A percentile compares a stretch with the other conserved stretches of the same genome.
phyloP scores from a whole-genome alignment of 2,888 invertebrate genomes.

The Portevinia maculata region DNA sequence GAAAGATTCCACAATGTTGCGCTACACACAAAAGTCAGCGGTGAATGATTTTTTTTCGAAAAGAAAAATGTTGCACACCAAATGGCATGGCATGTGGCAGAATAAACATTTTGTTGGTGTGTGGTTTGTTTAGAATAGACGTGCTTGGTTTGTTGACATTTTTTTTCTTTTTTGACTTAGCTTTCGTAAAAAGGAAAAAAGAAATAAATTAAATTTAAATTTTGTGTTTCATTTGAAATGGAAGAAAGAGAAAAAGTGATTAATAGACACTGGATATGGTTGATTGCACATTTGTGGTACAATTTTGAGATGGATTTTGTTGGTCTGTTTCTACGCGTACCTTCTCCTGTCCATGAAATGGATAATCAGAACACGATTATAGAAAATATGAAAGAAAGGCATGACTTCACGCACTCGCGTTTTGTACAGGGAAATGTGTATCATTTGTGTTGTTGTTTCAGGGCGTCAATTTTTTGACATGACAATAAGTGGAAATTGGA shows the following conservation, averaged over 20 bases:
- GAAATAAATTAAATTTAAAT: slow-evolving; percentile 40
- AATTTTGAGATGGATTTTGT: slow-evolving; percentile 7
- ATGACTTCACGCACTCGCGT: slow-evolving; percentile 2
- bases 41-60: slow-evolving; percentile 17
- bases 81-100: slow-evolving; percentile 8
- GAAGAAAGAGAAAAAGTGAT: slow-evolving; percentile 48
- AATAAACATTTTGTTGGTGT: slow-evolving; percentile 51
- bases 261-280: slow-evolving; percentile 51
- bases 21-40: slow-evolving; percentile 23
- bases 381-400: background rate
- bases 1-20: slow-evolving; percentile 48
- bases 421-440: background rate
- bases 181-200: slow-evolving; percentile 10
- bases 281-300: slow-evolving; percentile 45
- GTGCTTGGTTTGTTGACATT: slow-evolving; percentile 57
- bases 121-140: slow-evolving; percentile 26
- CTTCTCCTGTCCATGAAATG: too few relatives aligned
- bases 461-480: background rate
- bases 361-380: background rate
- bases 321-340: too few relatives aligned
- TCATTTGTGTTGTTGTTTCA: background rate
- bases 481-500: background rate
- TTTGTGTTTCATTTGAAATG: slow-evolving; percentile 10
- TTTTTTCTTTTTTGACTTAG: slow-evolving; percentile 25
- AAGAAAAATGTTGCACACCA: slow-evolving; percentile 52